Percentiles rank a stretch among this genome's conserved stretches.
Evolutionary conservation across 1,140 invertebrate genomes (phyloP).

Genomic region (Zeugodacus cucurbitae): DNA sequence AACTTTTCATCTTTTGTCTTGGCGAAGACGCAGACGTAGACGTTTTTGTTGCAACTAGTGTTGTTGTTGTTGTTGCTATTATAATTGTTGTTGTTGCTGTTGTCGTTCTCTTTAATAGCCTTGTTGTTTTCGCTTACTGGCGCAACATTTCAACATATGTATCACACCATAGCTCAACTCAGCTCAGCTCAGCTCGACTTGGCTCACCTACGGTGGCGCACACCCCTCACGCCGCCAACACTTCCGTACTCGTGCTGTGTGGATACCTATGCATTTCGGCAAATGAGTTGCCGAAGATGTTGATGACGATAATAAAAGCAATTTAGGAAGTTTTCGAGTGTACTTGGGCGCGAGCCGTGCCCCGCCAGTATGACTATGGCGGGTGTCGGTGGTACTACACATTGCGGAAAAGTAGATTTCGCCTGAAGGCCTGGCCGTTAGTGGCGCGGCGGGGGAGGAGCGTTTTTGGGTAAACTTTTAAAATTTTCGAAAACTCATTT

Average conservation of each 20-base stretch:
- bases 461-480: constrained; percentile 7
- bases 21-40: neutral
- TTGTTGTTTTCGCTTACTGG: neutral
- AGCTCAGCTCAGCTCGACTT: neutral
- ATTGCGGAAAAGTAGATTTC: neutral
- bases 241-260: no score
- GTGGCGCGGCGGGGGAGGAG: neutral
- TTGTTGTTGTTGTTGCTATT: neutral
- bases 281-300: constrained; percentile 38
- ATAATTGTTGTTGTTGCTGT: neutral
- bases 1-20: constrained; percentile 31
- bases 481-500: constrained; percentile 39
- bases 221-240: neutral
- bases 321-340: constrained; percentile 36
- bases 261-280: neutral
- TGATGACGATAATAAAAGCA: constrained; percentile 39
- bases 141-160: neutral
- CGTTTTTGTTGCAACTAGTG: neutral
- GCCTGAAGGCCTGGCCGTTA: constrained; percentile 3
- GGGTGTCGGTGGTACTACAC: neutral
- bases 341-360: constrained; percentile 20
- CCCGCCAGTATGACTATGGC: neutral
- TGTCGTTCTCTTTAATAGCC: neutral
- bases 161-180: neutral
- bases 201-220: neutral